A percentile compares a stretch with the other conserved stretches of the same genome.
Conservation (phyloP, 2,113 vertebrate species). For the Caranx melampygus region DNA sequence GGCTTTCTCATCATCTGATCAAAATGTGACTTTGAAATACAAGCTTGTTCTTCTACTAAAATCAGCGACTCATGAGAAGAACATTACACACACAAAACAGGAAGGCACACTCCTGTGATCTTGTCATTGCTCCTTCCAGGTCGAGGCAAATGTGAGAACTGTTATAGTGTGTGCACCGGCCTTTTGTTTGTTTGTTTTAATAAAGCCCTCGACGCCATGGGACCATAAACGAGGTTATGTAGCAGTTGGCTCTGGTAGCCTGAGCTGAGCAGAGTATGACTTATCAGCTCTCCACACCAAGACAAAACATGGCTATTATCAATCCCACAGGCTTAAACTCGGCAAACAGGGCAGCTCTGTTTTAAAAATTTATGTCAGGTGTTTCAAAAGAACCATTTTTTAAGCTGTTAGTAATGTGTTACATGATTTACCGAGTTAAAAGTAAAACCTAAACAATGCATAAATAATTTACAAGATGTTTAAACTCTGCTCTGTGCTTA, state of each 20-base stretch:
- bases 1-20: not conserved
- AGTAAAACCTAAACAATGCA: not conserved
- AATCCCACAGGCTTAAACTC: slow-evolving; percentile 1
- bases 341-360: slow-evolving; percentile 10
- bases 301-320: slow-evolving; percentile 36
- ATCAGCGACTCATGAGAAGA: not conserved
- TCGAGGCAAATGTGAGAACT: not conserved
- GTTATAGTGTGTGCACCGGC: not conserved
- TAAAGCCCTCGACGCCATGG: slow-evolving; percentile 25
- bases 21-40: slow-evolving; percentile 10
- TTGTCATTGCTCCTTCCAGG: not conserved
- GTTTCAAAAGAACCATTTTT: not conserved
- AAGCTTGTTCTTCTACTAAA: not conserved
- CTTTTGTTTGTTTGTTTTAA: slow-evolving; percentile 52
- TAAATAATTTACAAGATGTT: not conserved
- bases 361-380: not conserved
- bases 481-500: not conserved
- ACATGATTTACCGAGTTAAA: not conserved
- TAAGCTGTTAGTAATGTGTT: not conserved
- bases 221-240: slow-evolving; percentile 29
- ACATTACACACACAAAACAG: slow-evolving; percentile 10
- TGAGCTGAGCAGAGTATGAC: slow-evolving; percentile 18
- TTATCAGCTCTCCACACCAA: slow-evolving; percentile 47
- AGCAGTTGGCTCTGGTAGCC: slow-evolving; percentile 24
- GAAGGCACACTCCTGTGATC: slow-evolving; percentile 48